Base-by-base conservation (phyloP, 2,113 vertebrate genomes). In the Acrocephalus kingi region DNA sequence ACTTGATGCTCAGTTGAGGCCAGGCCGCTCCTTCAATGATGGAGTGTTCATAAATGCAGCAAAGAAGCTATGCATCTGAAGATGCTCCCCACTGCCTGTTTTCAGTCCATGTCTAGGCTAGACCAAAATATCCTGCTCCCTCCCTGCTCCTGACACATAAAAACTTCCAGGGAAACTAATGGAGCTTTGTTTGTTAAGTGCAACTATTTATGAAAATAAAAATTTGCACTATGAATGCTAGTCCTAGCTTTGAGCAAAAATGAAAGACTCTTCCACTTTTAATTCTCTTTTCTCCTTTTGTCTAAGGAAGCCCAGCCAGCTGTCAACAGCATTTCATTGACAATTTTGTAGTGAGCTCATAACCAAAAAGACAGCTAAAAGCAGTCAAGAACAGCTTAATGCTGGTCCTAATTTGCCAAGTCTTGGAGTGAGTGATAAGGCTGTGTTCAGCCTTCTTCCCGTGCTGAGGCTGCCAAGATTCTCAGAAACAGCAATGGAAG, bases 331-430 rank as follows among this genome's bases (percentile, higher is more conserved):
- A 75, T 84, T 89, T 94, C 61, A 75, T 8, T 68, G 58, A 55
- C 89, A 95, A 93, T 87, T 81, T 63, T 82, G 58, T 67, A 87
- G 84, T 46, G 73, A 95, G 91, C 41, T 92, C 49, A 45, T 64
- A 92, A 94, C 66, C 46, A 79, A 88, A 93, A 84, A 69, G 71
- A 75, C 21, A 69, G 74, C 69, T 91, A 94, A 91, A 94, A 95
- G 37, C 69, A 95, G 89, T 76, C 87, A 81, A 89, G 83, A 94
- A 94, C 74, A 92, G 84, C 48, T 93, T 95, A 90, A 94, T 90
- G 61, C 45, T 92, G 68, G 48, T 85, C 74, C 37, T 94, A 84
- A 91, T 95, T 97, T 95, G 77, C 89, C 91, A 95, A 73, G 77
- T 61, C 89, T 92, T 93, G 81, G 74, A 89, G 71, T 49, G 87